Evolutionary conservation across 64 coral and sea anemone genomes (phyloP), one percentile per base, ranked within the genome.

Genomic region (Actinia tenebrosa): DNA sequence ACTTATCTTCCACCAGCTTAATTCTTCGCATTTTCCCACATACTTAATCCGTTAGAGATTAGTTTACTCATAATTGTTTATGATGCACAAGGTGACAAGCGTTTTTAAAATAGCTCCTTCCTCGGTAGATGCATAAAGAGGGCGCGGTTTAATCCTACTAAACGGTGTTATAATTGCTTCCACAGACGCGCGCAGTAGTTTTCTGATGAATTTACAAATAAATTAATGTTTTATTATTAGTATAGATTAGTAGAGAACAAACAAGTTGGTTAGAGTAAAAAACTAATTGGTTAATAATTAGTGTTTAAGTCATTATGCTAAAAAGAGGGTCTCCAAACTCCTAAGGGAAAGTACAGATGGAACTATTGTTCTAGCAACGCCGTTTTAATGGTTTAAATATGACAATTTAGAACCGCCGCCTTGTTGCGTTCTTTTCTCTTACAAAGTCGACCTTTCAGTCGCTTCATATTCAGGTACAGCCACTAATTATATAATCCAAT

Each of bases 31-130:
- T 75, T 75, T 75, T 75, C 69, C 69, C 69, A 75, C 69, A 75
- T 58, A 10, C 10, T 50, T 58, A 58, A 58, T 58, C 56, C 69
- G 27, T 26, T 30, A 25, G 69, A 75, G 69, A 75, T 75, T 75
- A 75, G 69, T 37, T 26, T 75, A 10, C 19, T 75, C 42, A 42
- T 30, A 42, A 13, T 75, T 75, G 69, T 75, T 75, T 75, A 75
- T 71, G 66, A 71, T 37, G 69, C 63, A 11, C 11, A 42, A 75
- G n/a, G 69, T 42, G 69, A 30, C 26, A 75, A 75, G 69, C 69
- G 69, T 75, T 75, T 75, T 75, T 75, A 75, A 75, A 75, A 75
- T 75, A 75, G 69, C n/a, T 42, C 3, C 11, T 75, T 75, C 69
- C 69, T 75, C 26, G 69, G 69, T 71, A 75, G 69, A 75, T 75